A percentile compares a stretch with the other conserved stretches of the same genome.
Evolutionary conservation across 2,113 vertebrate genomes (phyloP).

Genomic region (Corythoichthys intestinalis): DNA sequence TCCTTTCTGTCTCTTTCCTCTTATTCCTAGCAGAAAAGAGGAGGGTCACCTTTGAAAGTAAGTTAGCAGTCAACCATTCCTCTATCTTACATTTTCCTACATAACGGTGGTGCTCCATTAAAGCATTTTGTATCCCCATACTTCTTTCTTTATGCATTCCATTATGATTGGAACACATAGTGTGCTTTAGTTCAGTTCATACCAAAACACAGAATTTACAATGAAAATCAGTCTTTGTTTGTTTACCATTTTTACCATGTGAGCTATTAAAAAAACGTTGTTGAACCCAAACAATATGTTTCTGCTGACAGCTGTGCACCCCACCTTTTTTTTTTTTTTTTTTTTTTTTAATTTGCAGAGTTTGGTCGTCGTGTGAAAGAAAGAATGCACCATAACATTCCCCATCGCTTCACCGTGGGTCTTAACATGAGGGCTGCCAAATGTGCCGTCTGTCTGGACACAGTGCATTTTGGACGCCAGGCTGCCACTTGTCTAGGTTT

Average conservation of each 20-base stretch:
- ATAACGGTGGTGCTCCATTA: conserved; percentile 27
- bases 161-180: conserved; percentile 43
- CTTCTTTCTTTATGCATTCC: conserved; percentile 25
- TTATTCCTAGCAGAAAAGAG: conserved; percentile 77
- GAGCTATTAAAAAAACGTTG: not conserved
- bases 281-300: not conserved
- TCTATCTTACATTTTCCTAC: conserved; percentile 4
- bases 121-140: conserved; percentile 7
- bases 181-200: conserved; percentile 17
- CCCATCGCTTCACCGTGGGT: conserved; percentile 94
- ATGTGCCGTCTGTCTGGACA: conserved; percentile 95
- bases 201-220: not conserved
- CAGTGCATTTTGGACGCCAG: conserved; percentile 97
- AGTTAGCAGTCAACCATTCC: conserved; percentile 57
- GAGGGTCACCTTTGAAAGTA: conserved; percentile 82
- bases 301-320: not conserved
- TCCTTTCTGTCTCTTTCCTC: conserved; percentile 63
- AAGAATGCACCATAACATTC: conserved; percentile 97
- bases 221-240: not conserved
- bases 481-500: conserved; percentile 94
- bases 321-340: conserved; percentile 2
- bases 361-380: conserved; percentile 94
- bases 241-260: not conserved
- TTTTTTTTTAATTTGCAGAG: conserved; percentile 70
- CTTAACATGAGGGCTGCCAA: conserved; percentile 98